Base-by-base conservation (phyloP, 2,797 vertebrate genomes). In the Lophius americanus region DNA sequence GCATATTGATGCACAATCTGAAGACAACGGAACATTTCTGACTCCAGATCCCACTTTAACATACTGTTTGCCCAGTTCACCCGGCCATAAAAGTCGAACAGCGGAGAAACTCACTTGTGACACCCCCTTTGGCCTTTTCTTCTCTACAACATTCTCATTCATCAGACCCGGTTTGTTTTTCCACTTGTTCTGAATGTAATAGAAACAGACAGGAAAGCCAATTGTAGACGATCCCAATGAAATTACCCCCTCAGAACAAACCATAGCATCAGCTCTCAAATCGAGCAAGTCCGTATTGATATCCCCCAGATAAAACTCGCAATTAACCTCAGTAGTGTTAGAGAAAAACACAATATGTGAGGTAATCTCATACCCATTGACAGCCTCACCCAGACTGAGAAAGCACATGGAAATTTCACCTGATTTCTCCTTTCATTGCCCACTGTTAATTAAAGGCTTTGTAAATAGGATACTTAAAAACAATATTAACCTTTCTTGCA, bases 291-390 rank as follows among this genome's bases (percentile, higher is more conserved):
- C 5, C 2, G 63, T 68, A 70, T 84, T 73, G 82, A 88, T 84
- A 69, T 68, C 73, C 66, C 64, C 78, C 67, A 61, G 71, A 88
- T 84, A 81, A 82, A 88, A 80, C 64, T 37, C 64, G 73, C 83
- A 91, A 91, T 92, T 90, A 92, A 91, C 92, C 62, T 68, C 78
- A 70, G 46, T 85, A 72, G 79, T 83, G 6, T 73, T 71, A 53
- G 55, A 51, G 72, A 51, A 66, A 23, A 64, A 73, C 48, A 60
- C 23, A 66, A 75, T 80, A 73, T 32, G 63, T 42, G 64, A 68
- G 52, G 46, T 81, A 79, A 86, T 64, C 51, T 64, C 2, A 13
- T 76, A 62, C 75, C 42, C 75, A 75, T 57, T 65, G 60, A 73
- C 48, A 56, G 38, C 44, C 9, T 55, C 33, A 3, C 55, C 70